phyloP scores from a whole-genome alignment of 2,113 vertebrate species.

The Oxyura jamaicensis region DNA sequence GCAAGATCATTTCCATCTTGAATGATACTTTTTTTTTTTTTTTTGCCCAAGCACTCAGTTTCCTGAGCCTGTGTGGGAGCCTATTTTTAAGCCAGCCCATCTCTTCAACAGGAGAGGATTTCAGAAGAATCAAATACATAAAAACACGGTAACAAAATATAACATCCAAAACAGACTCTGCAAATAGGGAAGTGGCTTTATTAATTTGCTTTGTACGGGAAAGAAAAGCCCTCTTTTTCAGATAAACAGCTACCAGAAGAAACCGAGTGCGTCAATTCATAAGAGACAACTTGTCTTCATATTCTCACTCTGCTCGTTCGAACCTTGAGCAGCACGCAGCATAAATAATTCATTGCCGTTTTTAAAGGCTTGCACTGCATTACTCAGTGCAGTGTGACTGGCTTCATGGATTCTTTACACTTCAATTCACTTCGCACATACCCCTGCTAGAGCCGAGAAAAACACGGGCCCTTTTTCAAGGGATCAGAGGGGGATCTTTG shows the following conservation, averaged over 20 bases:
- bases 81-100: neutral
- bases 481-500: neutral
- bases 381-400: constrained; percentile 53
- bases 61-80: neutral
- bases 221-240: constrained; percentile 37
- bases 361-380: constrained; percentile 55
- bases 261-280: constrained; percentile 10
- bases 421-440: constrained; percentile 43
- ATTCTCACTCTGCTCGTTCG: constrained; percentile 32
- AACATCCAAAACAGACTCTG: neutral
- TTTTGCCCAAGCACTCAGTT: neutral
- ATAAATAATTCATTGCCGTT: constrained; percentile 58
- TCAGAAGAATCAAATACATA: neutral
- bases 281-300: constrained; percentile 55
- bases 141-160: neutral
- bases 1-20: neutral
- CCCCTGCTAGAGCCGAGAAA: neutral
- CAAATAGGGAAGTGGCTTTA: constrained; percentile 42
- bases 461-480: neutral
- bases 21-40: neutral
- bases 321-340: constrained; percentile 33
- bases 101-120: neutral
- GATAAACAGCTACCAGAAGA: constrained; percentile 47
- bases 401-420: constrained; percentile 53
- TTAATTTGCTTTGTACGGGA: constrained; percentile 16